Percentiles rank a stretch among this genome's conserved stretches.
Evolutionary conservation across 2,888 invertebrate species (phyloP).

Genomic region (Ligdia adustata): DNA sequence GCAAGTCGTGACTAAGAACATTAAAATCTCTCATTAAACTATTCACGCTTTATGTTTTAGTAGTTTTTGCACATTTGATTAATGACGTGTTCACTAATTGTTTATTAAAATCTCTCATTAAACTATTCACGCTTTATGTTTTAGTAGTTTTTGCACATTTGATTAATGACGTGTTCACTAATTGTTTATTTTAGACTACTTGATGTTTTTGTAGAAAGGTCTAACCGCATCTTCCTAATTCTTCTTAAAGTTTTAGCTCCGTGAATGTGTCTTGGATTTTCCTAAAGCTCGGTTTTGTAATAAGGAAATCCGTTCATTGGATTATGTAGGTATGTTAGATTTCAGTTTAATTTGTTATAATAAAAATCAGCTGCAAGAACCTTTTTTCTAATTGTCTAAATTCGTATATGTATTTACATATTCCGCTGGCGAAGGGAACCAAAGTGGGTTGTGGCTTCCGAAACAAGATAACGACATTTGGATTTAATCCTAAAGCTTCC

Average conservation of each 20-base stretch:
- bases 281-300: too few species aligned
- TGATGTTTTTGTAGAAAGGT: constrained; percentile 12
- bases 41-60: constrained; percentile 15
- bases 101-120: constrained; percentile 24
- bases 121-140: constrained; percentile 16
- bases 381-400: too few species aligned
- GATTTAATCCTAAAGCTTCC: too few species aligned
- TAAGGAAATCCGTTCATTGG: too few species aligned
- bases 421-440: too few species aligned
- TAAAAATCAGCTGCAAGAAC: too few species aligned
- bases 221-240: constrained; percentile 9
- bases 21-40: constrained; percentile 16
- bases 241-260: too few species aligned
- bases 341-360: too few species aligned
- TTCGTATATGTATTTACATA: too few species aligned
- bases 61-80: constrained; percentile 27
- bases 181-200: constrained; percentile 22
- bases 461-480: too few species aligned
- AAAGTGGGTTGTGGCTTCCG: too few species aligned
- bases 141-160: constrained; percentile 20
- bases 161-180: constrained; percentile 25
- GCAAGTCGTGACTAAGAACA: constrained; percentile 25
- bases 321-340: too few species aligned
- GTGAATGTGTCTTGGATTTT: constrained; percentile 1
- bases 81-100: constrained; percentile 21